A percentile compares a stretch with the other conserved stretches of the same genome.
Evolutionary conservation across 2,797 vertebrate species (phyloP).

Genomic region (Pangasius mekongensis): DNA sequence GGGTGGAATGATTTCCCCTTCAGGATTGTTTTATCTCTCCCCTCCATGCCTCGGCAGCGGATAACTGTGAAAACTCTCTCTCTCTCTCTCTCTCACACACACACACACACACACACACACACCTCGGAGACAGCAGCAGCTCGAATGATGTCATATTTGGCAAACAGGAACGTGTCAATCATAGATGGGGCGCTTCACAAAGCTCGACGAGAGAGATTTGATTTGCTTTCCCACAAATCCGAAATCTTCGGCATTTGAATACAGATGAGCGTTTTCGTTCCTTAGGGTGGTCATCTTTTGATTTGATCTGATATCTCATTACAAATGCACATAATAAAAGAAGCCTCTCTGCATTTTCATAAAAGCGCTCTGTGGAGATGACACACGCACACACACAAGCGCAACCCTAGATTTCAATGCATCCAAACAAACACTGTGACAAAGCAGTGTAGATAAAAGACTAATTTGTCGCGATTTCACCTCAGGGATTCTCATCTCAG

Average conservation of each 20-base stretch:
- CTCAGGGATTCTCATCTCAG: conserved; percentile 75
- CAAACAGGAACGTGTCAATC: conserved; percentile 52
- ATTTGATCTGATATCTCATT: conserved; percentile 65
- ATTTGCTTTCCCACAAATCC: conserved; percentile 55
- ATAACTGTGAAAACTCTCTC: conserved; percentile 68
- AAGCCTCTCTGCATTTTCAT: conserved; percentile 31
- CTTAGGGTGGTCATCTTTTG: conserved; percentile 53
- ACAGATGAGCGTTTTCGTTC: conserved; percentile 46
- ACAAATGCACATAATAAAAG: conserved; percentile 63
- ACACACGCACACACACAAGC: conserved; percentile 62
- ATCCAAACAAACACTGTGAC: conserved; percentile 65
- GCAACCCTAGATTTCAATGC: conserved; percentile 50
- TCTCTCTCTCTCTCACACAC: conserved; percentile 47
- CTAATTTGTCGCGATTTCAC: conserved; percentile 75
- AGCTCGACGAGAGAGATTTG: conserved; percentile 39
- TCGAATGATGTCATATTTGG: conserved; percentile 55
- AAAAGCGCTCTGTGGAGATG: conserved; percentile 51
- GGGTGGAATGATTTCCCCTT: conserved; percentile 79
- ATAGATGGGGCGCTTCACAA: conserved; percentile 30
- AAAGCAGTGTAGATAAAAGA: conserved; percentile 75
- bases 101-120: conserved; percentile 37
- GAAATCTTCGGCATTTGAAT: conserved; percentile 51
- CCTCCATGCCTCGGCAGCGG: conserved; percentile 70
- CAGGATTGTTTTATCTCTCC: conserved; percentile 81
- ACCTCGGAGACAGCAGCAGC: conserved; percentile 27